Evolutionary conservation across 2,797 vertebrate species (phyloP).

Genomic region (Phaenicophaeus curvirostris): DNA sequence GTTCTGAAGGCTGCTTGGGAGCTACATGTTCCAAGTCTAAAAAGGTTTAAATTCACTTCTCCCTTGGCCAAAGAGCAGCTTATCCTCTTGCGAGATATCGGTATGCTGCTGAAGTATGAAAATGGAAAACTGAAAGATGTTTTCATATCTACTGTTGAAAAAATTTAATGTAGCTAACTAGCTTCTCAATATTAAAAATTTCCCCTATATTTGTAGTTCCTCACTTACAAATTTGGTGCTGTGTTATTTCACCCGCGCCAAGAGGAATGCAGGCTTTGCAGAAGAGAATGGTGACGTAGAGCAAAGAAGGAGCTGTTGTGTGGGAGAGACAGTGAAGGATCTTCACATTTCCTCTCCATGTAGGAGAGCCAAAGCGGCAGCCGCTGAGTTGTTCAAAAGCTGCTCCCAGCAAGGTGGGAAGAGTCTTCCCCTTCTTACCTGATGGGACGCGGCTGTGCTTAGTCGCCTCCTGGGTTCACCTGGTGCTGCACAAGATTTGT

Average conservation of each 20-base stretch:
- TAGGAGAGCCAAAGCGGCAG: neutral
- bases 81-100: neutral
- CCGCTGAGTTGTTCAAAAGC: neutral
- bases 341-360: neutral
- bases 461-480: neutral
- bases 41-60: neutral
- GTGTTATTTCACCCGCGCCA: neutral
- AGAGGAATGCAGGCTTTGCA: neutral
- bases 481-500: neutral
- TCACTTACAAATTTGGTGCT: neutral
- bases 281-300: neutral
- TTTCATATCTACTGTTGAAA: neutral
- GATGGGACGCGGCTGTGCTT: neutral
- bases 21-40: neutral
- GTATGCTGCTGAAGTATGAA: neutral
- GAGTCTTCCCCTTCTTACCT: rapidly evolving
- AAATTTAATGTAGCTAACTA: neutral
- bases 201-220: neutral
- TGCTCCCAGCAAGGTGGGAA: neutral
- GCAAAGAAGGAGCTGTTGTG: neutral
- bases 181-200: neutral
- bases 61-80: neutral
- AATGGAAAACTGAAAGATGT: neutral
- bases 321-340: neutral
- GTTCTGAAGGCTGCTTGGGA: neutral